Conservation (phyloP, 2,888 invertebrate genomes). For the Miltochrista miniata region DNA sequence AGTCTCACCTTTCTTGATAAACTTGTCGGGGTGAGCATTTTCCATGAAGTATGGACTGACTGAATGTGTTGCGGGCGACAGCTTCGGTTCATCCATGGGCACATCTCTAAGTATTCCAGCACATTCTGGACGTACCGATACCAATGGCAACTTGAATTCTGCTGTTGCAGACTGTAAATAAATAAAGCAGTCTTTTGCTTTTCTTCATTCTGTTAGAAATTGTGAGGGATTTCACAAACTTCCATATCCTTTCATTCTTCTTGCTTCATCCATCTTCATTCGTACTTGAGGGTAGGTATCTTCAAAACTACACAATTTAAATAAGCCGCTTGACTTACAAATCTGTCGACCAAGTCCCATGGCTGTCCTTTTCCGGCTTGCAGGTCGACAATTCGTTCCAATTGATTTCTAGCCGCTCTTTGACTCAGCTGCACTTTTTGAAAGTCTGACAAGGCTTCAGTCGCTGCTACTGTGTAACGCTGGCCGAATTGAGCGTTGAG, state of each 20-base stretch:
- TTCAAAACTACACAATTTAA: not conserved
- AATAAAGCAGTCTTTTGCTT: slow-evolving; percentile 7
- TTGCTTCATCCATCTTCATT: slow-evolving; percentile 44
- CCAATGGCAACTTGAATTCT: slow-evolving; percentile 87
- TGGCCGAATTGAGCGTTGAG: slow-evolving; percentile 87
- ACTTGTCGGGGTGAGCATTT: slow-evolving; percentile 84
- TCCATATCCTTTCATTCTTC: slow-evolving; percentile 34
- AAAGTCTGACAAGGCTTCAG: slow-evolving; percentile 89
- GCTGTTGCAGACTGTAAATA: slow-evolving; percentile 85
- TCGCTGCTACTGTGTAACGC: slow-evolving; percentile 88
- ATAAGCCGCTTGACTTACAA: slow-evolving; percentile 69
- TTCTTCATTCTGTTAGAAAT: not conserved
- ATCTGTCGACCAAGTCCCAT: slow-evolving; percentile 84
- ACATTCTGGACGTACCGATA: slow-evolving; percentile 87
- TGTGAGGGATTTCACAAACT: not conserved
- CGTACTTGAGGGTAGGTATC: slow-evolving; percentile 19
- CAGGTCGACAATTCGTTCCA: slow-evolving; percentile 83
- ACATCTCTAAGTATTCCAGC: slow-evolving; percentile 85
- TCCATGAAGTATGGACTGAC: slow-evolving; percentile 88
- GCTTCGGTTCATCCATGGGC: slow-evolving; percentile 84
- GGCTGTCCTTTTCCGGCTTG: slow-evolving; percentile 86
- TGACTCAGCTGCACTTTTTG: slow-evolving; percentile 85
- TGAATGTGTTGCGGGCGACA: slow-evolving; percentile 83
- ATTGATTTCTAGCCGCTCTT: slow-evolving; percentile 82
- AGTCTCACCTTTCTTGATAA: slow-evolving; percentile 84